Conservation (phyloP, 2,113 vertebrate species). For the Corvus hawaiiensis region DNA sequence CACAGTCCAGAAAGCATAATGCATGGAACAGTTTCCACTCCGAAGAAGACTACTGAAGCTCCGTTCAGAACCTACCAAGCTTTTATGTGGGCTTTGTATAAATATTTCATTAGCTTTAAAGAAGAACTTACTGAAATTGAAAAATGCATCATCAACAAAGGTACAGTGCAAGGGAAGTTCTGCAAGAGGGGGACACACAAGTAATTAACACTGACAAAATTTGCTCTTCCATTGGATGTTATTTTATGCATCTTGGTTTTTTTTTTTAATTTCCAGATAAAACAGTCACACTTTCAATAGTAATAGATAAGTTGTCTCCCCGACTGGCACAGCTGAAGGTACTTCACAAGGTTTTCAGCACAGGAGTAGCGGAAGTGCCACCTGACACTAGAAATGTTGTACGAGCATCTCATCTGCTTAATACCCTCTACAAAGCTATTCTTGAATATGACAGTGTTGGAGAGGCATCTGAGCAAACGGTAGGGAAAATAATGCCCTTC, state of each 20-base stretch:
- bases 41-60: constrained; percentile 84
- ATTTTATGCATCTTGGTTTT: background rate
- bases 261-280: constrained; percentile 73
- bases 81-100: constrained; percentile 96
- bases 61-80: constrained; percentile 97
- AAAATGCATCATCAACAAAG: constrained; percentile 86
- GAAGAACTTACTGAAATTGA: constrained; percentile 90
- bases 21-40: constrained; percentile 68
- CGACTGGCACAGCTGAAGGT: constrained; percentile 91
- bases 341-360: constrained; percentile 93
- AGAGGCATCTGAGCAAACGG: constrained; percentile 92
- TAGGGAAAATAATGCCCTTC: constrained; percentile 56
- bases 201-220: background rate
- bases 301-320: constrained; percentile 84
- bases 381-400: constrained; percentile 92
- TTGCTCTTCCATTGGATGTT: background rate
- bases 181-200: background rate
- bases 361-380: constrained; percentile 94
- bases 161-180: constrained; percentile 40
- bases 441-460: constrained; percentile 93
- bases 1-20: constrained; percentile 76
- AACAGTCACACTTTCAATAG: constrained; percentile 86
- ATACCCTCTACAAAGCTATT: constrained; percentile 96
- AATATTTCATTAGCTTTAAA: constrained; percentile 93
- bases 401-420: constrained; percentile 93